These are phyloP conservation scores for Pongo pygmaeus DNA, from an alignment of 2,113 vertebrate species.

Conservation along the genomic window DNA sequence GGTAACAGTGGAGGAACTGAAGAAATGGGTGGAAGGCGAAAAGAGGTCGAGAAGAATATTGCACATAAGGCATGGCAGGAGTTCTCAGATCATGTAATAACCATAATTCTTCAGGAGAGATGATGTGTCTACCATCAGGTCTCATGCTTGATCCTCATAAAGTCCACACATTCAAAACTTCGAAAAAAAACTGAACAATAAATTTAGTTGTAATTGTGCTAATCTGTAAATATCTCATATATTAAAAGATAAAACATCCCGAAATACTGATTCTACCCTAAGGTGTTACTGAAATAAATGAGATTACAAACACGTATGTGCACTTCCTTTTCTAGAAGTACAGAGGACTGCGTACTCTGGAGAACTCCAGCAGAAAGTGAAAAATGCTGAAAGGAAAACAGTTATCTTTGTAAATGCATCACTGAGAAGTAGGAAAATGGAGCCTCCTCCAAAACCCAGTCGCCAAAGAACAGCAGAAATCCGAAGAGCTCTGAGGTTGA, in stretches of 20 bases:
- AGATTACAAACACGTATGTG: background rate
- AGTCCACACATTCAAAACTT: background rate
- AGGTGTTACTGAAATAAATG: background rate
- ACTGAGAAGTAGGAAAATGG: background rate
- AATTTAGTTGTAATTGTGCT: background rate
- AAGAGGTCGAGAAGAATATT: rapidly evolving
- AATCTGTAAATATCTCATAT: background rate
- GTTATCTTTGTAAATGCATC: background rate
- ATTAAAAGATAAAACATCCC: background rate
- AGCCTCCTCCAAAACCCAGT: background rate
- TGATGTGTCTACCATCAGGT: background rate
- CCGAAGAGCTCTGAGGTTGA: background rate
- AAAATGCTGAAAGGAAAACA: background rate
- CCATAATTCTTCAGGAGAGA: background rate
- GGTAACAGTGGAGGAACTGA: too few relatives aligned
- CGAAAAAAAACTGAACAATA: background rate
- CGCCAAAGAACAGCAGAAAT: background rate
- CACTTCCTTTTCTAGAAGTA: background rate
- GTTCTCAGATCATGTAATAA: background rate
- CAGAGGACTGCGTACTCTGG: background rate
- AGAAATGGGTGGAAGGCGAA: background rate
- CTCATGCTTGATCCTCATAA: background rate
- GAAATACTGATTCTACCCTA: background rate
- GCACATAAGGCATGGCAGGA: background rate
- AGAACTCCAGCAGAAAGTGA: background rate